Evolutionary conservation across 2,113 vertebrate species (phyloP), one percentile per base, ranked within the genome.

Genomic region (Caranx melampygus): DNA sequence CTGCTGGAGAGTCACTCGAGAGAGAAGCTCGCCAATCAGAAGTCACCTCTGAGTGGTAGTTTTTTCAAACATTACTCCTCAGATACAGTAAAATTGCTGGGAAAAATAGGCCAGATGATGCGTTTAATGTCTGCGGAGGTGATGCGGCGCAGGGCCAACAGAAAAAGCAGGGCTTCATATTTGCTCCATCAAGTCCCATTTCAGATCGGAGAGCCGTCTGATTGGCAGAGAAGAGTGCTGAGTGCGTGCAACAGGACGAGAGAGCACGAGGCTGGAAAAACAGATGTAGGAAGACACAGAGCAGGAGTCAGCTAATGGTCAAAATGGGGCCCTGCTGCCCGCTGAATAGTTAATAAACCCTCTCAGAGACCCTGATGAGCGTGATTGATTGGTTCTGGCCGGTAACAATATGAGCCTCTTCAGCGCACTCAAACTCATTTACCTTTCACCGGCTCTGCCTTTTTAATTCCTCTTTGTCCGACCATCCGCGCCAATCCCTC

Each of bases 341-440:
- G 88, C 81, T 92, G 92, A 87, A 92, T 90, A 81, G 85, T 92
- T 92, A 93, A 93, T 89, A 90, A 90, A 92, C 44, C 83, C 77
- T 84, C 72, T 86, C 59, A 59, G 75, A 79, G 72, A 75, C n/a
- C 54, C 76, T 77, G 85, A 87, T 88, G 90, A 84, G 88, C 37
- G 82, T 79, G 89, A 93, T 90, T 91, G 88, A 92, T 91, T 84
- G 75, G 83, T 18, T 35, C 74, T 5, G 83, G 87, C 67, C 75
- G 62, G 83, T 51, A 90, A 91, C 90, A 90, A 87, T 84, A 75
- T 10, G 68, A 84, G 72, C 61, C 88, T 89, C 81, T 79, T 70
- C 87, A 51, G 61, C 61, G 73, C 87, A 60, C 88, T 90, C 90
- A 74, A 49, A 82, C 78, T 85, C 85, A 86, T 90, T 93, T 87